Evolutionary conservation across 2,113 vertebrate genomes (phyloP).

Genomic region (Antechinus flavipes): DNA sequence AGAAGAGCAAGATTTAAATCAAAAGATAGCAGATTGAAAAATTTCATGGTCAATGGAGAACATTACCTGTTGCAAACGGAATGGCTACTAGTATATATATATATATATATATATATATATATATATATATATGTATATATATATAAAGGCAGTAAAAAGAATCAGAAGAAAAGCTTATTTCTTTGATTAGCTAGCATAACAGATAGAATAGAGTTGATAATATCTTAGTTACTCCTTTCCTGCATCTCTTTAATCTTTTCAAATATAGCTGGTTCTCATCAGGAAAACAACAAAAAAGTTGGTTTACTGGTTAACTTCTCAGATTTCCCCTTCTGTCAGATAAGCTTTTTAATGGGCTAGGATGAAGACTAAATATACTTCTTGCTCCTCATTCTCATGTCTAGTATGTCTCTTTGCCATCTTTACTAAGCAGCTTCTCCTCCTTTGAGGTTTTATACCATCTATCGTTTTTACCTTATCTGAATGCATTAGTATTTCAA

Average conservation of each 20-base stretch:
- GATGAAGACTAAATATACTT: background rate
- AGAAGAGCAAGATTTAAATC: background rate
- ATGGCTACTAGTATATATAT: background rate
- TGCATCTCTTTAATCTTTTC: background rate
- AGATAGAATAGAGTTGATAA: background rate
- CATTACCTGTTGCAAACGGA: background rate
- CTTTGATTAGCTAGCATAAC: background rate
- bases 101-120: too few species aligned
- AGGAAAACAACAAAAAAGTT: background rate
- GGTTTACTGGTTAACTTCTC: background rate
- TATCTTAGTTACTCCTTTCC: background rate
- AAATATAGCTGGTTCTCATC: background rate
- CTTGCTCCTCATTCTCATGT: background rate
- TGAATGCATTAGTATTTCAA: background rate
- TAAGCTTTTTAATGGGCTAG: background rate
- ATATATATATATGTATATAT: too few species aligned
- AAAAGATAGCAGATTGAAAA: background rate
- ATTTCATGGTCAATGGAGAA: background rate
- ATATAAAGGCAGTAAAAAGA: background rate
- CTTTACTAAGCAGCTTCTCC: background rate
- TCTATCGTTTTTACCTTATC: background rate
- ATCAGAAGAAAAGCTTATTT: background rate
- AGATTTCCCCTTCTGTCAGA: background rate
- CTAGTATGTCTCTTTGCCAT: background rate
- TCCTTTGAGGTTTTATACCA: background rate